Evolutionary conservation across 2,113 vertebrate genomes (phyloP), one percentile per base, ranked within the genome.

Genomic region (Pan troglodytes): DNA sequence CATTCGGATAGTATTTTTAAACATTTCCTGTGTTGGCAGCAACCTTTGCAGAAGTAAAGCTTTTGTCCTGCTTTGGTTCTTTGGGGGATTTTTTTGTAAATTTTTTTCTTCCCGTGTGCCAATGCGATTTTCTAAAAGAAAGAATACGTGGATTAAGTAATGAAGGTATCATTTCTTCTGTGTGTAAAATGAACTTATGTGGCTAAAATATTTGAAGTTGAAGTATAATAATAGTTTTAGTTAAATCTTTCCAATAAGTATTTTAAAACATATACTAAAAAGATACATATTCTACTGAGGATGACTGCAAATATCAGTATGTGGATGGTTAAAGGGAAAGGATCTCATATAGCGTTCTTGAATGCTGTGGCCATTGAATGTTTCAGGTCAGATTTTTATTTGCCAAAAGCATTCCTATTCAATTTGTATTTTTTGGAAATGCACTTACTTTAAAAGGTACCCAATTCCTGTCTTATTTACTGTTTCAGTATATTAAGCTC

Each of bases 1-100:
- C 97, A 98, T 96, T 52, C 94, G 90, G 96, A 93, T 97, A 57
- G 93, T 93, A 95, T 97, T 97, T 98, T 97, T 89, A 98, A 98
- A 97, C 95, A 97, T 98, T 98, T 98, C 98, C 98, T 98, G 98
- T 95, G 98, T 98, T 98, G 96, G 98, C 98, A 98, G 98, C 98
- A 97, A 96, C 98, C 98, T 98, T 97, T 98, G 97, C 93, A 98
- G 92, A 98, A 98, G 97, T 98, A 27, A 98, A 97, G 97, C 97
- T 98, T 98, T 98, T 98, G 97, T 98, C 97, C 96, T 82, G 91
- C 89, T 88, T 98, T 97, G 90, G 93, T 97, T 79, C 78, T 70
- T 98, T 90, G 27, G 93, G 96, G 96, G 55, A 86, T 86, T 97
- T 97, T 97, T 95, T 90, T 50, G 48, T 61, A 82, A 48, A 45